phyloP scores from a whole-genome alignment of 1,140 invertebrate species.

The Trichomalopsis sarcophagae region DNA sequence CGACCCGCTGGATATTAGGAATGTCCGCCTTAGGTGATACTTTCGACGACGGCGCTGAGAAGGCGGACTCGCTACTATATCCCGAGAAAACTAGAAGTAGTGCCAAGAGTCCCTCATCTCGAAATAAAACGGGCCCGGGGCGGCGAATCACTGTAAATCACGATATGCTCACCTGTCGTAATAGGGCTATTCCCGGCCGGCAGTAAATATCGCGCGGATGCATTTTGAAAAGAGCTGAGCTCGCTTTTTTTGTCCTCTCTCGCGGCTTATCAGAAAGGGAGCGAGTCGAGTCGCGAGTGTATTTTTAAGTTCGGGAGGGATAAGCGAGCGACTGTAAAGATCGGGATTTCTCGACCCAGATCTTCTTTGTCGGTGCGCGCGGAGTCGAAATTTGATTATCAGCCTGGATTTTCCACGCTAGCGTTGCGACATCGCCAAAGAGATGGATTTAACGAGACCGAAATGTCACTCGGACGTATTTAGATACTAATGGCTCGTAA shows the following conservation, averaged over 20 bases:
- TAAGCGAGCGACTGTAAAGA: background rate
- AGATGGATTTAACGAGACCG: background rate
- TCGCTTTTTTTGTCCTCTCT: constrained; percentile 8
- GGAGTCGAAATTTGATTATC: background rate
- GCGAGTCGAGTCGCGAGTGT: background rate
- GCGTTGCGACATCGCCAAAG: background rate
- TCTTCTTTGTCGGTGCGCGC: background rate
- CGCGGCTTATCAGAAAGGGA: constrained; percentile 9
- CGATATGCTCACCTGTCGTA: constrained; percentile 36
- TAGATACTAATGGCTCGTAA: background rate
- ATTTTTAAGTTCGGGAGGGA: constrained; percentile 18
- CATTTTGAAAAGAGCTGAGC: constrained; percentile 20
- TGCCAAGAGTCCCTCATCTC: background rate
- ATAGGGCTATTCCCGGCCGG: constrained; percentile 40
- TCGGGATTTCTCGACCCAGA: constrained; percentile 4
- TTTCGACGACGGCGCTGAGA: constrained; percentile 16
- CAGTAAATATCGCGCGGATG: constrained; percentile 45
- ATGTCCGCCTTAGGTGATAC: constrained; percentile 52
- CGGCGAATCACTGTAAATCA: constrained; percentile 50
- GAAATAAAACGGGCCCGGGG: constrained; percentile 36
- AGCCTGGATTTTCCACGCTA: background rate
- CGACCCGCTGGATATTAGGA: constrained; percentile 49
- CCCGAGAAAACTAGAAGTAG: background rate
- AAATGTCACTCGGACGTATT: background rate
- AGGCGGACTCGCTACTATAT: constrained; percentile 8